phyloP scores from a whole-genome alignment of 2,113 vertebrate genomes.

The Recurvirostra avosetta region DNA sequence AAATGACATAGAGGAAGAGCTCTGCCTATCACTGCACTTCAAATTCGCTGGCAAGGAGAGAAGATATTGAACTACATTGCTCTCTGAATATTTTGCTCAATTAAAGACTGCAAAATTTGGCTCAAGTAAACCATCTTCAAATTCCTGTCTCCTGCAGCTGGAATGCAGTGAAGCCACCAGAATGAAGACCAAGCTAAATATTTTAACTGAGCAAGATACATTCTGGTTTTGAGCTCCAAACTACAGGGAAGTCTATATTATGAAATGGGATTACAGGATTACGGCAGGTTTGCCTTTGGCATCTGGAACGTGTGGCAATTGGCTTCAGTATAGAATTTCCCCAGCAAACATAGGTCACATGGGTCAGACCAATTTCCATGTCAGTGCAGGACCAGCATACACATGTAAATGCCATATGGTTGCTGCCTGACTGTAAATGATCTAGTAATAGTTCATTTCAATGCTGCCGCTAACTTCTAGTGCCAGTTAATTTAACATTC shows the following conservation, averaged over 20 bases:
- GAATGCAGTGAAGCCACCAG: constrained; percentile 35
- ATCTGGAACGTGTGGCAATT: neutral
- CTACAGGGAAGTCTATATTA: neutral
- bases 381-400: neutral
- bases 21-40: neutral
- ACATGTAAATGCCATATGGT: neutral
- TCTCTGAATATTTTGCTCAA: constrained; percentile 12
- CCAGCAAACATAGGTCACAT: neutral
- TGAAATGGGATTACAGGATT: neutral
- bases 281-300: neutral
- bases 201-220: neutral
- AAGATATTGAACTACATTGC: neutral
- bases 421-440: neutral
- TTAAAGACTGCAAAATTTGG: constrained; percentile 28
- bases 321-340: neutral
- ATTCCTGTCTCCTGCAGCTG: constrained; percentile 1
- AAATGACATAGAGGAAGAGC: neutral
- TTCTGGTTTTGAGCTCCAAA: neutral
- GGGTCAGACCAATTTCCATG: neutral
- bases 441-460: neutral
- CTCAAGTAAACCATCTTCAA: neutral
- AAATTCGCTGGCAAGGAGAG: neutral
- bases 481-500: neutral
- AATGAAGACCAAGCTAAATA: constrained; percentile 43
- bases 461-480: neutral